Evolutionary conservation across 1,140 invertebrate genomes (phyloP).

Genomic region (Hycleus cichorii): DNA sequence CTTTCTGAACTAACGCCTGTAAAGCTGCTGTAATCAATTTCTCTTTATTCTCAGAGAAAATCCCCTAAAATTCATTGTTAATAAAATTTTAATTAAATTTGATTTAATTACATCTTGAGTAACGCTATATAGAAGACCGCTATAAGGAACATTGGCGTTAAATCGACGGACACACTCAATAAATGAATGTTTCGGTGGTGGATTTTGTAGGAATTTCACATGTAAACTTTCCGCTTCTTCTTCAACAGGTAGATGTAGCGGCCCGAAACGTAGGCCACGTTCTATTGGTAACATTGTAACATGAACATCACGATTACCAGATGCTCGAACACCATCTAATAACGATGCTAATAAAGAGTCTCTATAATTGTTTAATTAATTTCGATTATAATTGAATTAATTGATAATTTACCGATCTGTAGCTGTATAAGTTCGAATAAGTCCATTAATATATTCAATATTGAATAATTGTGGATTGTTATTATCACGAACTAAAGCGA

Average conservation of each 20-base stretch:
- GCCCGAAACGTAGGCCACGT: conserved; percentile 80
- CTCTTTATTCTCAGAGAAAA: conserved; percentile 98
- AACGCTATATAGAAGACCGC: conserved; percentile 90
- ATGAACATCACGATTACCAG: conserved; percentile 96
- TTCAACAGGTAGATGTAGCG: conserved; percentile 79
- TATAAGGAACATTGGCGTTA: conserved; percentile 97
- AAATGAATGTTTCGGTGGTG: conserved; percentile 46
- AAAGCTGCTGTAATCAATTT: conserved; percentile 83
- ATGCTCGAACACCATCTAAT: conserved; percentile 90
- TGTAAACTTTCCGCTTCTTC: conserved; percentile 91
- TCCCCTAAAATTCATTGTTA: conserved; percentile 52
- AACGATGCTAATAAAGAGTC: conserved; percentile 93
- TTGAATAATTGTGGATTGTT: conserved; percentile 90
- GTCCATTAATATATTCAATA: conserved; percentile 91
- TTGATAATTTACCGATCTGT: conserved; percentile 56
- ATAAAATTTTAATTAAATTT: background rate
- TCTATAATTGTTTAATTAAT: conserved; percentile 44
- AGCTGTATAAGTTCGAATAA: conserved; percentile 78
- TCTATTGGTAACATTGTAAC: conserved; percentile 80
- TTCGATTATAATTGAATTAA: conserved; percentile 3
- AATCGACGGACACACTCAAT: conserved; percentile 82
- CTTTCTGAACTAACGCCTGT: conserved; percentile 64
- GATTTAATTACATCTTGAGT: conserved; percentile 80
- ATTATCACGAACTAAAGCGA: conserved; percentile 82
- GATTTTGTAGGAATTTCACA: conserved; percentile 70